These are phyloP conservation scores for Spilarctia lutea DNA, from an alignment of 2,888 invertebrate genomes.

Conservation along the genomic window DNA sequence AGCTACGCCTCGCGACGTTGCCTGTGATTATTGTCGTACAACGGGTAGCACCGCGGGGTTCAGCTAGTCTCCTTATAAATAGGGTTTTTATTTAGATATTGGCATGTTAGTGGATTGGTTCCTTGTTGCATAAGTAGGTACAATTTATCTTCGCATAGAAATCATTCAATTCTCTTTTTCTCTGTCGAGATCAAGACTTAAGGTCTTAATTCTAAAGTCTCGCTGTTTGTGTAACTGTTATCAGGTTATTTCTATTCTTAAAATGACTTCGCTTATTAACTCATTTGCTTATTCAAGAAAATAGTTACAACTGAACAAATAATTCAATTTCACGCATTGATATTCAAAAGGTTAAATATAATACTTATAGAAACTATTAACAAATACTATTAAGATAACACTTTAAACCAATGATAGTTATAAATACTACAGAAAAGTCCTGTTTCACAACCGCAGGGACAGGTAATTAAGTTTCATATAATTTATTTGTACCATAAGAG, in stretches of 20 bases:
- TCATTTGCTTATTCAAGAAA: background rate
- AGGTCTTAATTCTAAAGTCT: background rate
- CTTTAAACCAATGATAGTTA: conserved; percentile 35
- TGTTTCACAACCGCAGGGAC: conserved; percentile 38
- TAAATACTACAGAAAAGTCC: conserved; percentile 22
- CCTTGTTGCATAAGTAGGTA: no score
- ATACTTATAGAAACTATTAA: conserved; percentile 28
- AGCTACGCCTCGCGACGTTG: no score
- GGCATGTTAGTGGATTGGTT: no score
- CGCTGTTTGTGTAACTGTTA: background rate
- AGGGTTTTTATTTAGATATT: no score
- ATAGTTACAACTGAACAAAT: conserved; percentile 15
- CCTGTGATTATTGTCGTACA: no score
- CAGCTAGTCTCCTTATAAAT: no score
- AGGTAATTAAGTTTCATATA: background rate
- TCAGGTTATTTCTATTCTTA: no score
- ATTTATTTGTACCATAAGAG: background rate
- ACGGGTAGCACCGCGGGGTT: no score
- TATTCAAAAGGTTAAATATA: conserved; percentile 15
- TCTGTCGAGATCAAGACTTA: background rate
- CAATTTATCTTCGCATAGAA: background rate
- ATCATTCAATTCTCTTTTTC: no score
- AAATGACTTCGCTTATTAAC: background rate
- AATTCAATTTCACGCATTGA: conserved; percentile 5
- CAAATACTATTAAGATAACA: conserved; percentile 36